Conservation (phyloP, 2,888 invertebrate species). For the Folsomia candida region DNA sequence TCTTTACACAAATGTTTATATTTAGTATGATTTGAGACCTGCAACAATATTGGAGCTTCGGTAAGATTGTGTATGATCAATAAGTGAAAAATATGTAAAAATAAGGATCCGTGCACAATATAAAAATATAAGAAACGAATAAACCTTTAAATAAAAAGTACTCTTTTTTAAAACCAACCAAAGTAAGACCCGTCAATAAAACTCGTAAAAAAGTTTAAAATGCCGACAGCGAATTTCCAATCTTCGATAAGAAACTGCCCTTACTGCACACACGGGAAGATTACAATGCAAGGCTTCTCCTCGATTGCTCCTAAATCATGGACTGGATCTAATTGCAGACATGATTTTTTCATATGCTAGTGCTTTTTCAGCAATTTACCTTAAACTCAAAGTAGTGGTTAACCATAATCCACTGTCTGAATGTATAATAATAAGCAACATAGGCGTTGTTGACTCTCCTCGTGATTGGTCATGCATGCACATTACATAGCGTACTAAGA, state of each 20-base stretch:
- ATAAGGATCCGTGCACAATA: too few species aligned
- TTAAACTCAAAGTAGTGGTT: not conserved
- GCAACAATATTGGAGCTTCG: too few species aligned
- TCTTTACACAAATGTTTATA: too few species aligned
- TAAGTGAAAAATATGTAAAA: too few species aligned
- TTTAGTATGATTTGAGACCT: too few species aligned
- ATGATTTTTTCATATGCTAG: constrained; percentile 8
- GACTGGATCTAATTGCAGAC: constrained; percentile 12
- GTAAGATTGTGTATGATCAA: too few species aligned
- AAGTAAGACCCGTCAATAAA: too few species aligned
- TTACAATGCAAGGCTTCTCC: too few species aligned
- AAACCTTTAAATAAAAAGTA: too few species aligned
- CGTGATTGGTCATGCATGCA: not conserved
- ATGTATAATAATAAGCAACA: not conserved
- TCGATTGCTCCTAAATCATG: constrained; percentile 5
- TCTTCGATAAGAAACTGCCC: constrained; percentile 1
- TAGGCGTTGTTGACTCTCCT: too few species aligned
- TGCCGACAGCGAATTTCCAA: constrained; percentile 8
- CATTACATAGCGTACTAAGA: not conserved
- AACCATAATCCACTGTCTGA: not conserved
- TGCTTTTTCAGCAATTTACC: not conserved
- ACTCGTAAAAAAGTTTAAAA: constrained; percentile 4
- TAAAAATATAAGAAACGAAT: too few species aligned
- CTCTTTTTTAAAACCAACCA: too few species aligned
- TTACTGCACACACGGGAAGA: not conserved